These are phyloP conservation scores for Frankliniella intonsa DNA, from an alignment of 2,888 invertebrate species.

Conservation along the genomic window DNA sequence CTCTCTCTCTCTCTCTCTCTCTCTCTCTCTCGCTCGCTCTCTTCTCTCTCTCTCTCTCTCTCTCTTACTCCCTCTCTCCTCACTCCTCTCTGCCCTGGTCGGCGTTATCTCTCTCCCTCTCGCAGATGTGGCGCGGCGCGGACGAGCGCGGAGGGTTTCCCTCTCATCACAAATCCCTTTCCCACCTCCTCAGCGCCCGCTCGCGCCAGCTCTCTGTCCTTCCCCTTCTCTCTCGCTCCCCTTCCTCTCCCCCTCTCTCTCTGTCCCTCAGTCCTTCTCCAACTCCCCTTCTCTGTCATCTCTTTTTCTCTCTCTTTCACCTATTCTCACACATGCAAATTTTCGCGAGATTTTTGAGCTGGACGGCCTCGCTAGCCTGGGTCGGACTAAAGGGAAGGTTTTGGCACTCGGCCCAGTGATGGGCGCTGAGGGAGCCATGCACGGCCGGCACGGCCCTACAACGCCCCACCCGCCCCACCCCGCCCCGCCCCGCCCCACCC, in stretches of 20 bases:
- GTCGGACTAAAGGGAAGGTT: too few species aligned
- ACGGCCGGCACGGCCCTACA: too few species aligned
- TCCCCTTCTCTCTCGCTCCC: conserved; percentile 2
- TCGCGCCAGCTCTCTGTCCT: background rate
- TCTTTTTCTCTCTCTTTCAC: background rate
- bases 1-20: background rate
- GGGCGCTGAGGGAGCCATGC: too few species aligned
- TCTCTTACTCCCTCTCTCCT: background rate
- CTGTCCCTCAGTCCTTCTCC: background rate
- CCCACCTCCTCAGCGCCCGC: background rate
- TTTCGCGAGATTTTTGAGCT: background rate
- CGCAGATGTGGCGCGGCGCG: background rate
- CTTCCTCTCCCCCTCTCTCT: background rate
- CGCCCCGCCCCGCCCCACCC: too few species aligned
- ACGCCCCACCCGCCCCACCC: too few species aligned
- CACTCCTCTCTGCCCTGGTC: background rate
- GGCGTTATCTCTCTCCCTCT: background rate
- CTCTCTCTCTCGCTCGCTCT: background rate
- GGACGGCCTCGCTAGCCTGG: too few species aligned
- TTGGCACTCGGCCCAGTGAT: too few species aligned
- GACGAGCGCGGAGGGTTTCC: background rate
- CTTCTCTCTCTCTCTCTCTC: background rate
- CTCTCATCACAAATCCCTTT: background rate
- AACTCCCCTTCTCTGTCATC: background rate
- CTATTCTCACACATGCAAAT: conserved; percentile 10